These are phyloP conservation scores for Nomia melanderi DNA, from an alignment of 1,140 invertebrate genomes.

Conservation along the genomic window DNA sequence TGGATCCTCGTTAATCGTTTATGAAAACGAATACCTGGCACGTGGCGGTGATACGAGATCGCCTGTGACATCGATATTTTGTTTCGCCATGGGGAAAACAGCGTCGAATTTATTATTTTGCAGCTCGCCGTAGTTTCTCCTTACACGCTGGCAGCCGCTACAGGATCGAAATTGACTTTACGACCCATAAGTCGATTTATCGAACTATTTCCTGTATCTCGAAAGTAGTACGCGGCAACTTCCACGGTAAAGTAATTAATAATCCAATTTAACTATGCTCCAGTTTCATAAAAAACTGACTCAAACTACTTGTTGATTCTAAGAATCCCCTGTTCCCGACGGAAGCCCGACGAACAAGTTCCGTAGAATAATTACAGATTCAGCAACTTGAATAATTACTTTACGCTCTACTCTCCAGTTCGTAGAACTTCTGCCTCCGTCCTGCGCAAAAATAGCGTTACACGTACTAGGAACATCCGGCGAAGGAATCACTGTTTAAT, in stretches of 20 bases:
- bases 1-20: constrained; percentile 4
- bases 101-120: background rate
- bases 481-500: too few species aligned
- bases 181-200: too few species aligned
- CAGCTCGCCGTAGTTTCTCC: background rate
- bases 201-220: too few species aligned
- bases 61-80: background rate
- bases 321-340: background rate
- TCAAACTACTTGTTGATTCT: constrained; percentile 26
- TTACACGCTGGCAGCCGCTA: background rate
- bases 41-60: background rate
- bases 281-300: background rate
- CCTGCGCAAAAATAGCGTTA: too few species aligned
- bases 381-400: background rate
- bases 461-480: too few species aligned
- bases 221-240: background rate
- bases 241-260: background rate
- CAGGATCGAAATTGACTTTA: background rate
- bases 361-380: background rate
- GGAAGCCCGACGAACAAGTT: background rate
- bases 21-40: background rate
- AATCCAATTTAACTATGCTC: constrained; percentile 11
- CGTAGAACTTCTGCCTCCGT: background rate
- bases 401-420: background rate
- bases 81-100: background rate